Conservation (phyloP, 2,113 vertebrate genomes). For the Eolophus roseicapilla region DNA sequence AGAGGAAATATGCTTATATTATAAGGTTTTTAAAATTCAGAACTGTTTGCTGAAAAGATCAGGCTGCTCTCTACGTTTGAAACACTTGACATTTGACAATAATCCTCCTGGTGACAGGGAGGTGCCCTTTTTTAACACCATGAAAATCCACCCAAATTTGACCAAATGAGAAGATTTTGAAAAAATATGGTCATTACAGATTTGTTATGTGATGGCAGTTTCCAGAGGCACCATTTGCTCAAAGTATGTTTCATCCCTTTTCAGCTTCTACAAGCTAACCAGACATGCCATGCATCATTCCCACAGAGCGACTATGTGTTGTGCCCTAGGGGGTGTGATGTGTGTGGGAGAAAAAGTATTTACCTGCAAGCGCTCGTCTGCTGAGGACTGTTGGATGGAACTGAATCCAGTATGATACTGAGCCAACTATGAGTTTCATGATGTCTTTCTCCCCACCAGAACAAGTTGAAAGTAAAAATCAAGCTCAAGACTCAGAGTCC, state of each 20-base stretch:
- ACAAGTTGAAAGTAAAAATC: not conserved
- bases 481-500: not conserved
- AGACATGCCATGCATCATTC: not conserved
- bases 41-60: not conserved
- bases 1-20: not conserved
- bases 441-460: not conserved
- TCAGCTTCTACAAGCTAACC: not conserved
- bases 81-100: not conserved
- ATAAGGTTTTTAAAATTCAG: not conserved
- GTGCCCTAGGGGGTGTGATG: not conserved
- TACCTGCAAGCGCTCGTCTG: not conserved
- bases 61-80: not conserved
- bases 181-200: not conserved
- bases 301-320: not conserved
- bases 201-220: not conserved
- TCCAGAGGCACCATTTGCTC: constrained; percentile 39
- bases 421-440: not conserved
- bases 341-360: not conserved
- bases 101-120: not conserved
- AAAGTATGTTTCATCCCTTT: not conserved
- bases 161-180: not conserved
- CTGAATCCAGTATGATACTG: not conserved
- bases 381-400: not conserved
- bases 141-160: not conserved
- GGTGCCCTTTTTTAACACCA: not conserved